Conservation (phyloP, 2,888 invertebrate species). For the Didymodactylos carnosus region DNA sequence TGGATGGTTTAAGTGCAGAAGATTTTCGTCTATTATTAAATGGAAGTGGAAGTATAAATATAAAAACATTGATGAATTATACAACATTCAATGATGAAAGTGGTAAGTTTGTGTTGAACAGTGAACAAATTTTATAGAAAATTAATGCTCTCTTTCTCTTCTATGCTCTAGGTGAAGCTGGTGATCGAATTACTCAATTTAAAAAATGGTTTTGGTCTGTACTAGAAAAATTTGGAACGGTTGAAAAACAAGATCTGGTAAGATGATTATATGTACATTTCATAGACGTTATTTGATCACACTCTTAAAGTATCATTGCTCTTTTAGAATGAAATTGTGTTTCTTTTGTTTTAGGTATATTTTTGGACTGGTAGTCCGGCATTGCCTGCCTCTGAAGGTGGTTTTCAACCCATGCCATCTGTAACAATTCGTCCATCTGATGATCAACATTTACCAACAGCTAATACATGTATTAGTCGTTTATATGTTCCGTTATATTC, state of each 20-base stretch:
- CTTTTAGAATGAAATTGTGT: background rate
- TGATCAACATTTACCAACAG: conserved; percentile 89
- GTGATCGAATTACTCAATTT: conserved; percentile 40
- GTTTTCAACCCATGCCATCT: conserved; percentile 94
- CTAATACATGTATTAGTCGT: conserved; percentile 96
- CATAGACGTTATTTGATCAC: too few relatives aligned
- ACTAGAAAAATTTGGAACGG: conserved; percentile 83
- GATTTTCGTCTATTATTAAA: conserved; percentile 79
- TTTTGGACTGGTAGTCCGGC: conserved; percentile 99
- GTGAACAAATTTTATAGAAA: too few relatives aligned
- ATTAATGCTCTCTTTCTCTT: background rate
- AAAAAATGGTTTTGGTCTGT: conserved; percentile 98
- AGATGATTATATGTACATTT: conserved; percentile 26
- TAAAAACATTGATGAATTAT: conserved; percentile 78
- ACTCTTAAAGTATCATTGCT: too few relatives aligned
- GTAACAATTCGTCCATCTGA: conserved; percentile 92
- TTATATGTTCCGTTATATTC: conserved; percentile 96
- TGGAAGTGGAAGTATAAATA: conserved; percentile 90
- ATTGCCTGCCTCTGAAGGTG: conserved; percentile 90
- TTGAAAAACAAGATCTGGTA: conserved; percentile 88
- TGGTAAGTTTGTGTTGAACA: background rate
- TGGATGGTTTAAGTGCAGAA: conserved; percentile 81
- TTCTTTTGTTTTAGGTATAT: conserved; percentile 51
- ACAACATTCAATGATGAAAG: conserved; percentile 87
- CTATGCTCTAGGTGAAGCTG: conserved; percentile 11